A percentile compares a stretch with the other conserved stretches of the same genome.
Evolutionary conservation across 1,140 invertebrate species (phyloP).

Genomic region (Papilio helenus): DNA sequence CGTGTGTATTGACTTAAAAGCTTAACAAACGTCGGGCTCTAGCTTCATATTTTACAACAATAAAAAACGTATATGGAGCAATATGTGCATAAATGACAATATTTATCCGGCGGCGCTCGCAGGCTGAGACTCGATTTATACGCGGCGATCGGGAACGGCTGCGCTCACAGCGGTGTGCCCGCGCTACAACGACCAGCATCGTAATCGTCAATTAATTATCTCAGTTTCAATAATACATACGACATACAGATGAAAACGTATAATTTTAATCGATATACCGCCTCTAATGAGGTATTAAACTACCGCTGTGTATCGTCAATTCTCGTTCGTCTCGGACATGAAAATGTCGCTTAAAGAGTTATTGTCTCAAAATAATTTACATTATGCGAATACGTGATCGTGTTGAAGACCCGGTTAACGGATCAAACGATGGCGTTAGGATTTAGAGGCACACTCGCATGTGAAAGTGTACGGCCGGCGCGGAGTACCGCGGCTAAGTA

Average conservation of each 20-base stretch:
- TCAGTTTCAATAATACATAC: slow-evolving; percentile 78
- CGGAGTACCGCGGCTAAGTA: slow-evolving; percentile 57
- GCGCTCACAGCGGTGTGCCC: slow-evolving; percentile 74
- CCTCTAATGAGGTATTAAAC: slow-evolving; percentile 72
- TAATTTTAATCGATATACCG: slow-evolving; percentile 69
- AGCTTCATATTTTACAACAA: slow-evolving; percentile 80
- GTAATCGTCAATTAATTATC: slow-evolving; percentile 81
- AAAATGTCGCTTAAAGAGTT: slow-evolving; percentile 67
- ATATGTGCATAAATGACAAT: slow-evolving; percentile 82
- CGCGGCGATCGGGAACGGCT: slow-evolving; percentile 59
- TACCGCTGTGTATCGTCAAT: slow-evolving; percentile 55
- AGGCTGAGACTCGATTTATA: slow-evolving; percentile 62
- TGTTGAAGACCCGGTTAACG: slow-evolving; percentile 48
- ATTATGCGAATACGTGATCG: slow-evolving; percentile 62
- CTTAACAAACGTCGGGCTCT: slow-evolving; percentile 62
- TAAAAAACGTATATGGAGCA: slow-evolving; percentile 82
- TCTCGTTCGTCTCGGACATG: slow-evolving; percentile 55
- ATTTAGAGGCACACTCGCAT: slow-evolving; percentile 43
- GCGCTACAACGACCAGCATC: slow-evolving; percentile 72
- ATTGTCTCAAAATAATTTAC: slow-evolving; percentile 59
- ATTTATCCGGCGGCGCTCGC: slow-evolving; percentile 63
- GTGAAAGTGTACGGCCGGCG: slow-evolving; percentile 62
- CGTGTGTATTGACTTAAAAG: slow-evolving; percentile 67
- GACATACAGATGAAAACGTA: slow-evolving; percentile 74
- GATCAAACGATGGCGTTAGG: slow-evolving; percentile 43